Percentiles rank a stretch among this genome's conserved stretches.
Conservation (phyloP, 2,797 vertebrate species). For the Scomberomorus guttatus region DNA sequence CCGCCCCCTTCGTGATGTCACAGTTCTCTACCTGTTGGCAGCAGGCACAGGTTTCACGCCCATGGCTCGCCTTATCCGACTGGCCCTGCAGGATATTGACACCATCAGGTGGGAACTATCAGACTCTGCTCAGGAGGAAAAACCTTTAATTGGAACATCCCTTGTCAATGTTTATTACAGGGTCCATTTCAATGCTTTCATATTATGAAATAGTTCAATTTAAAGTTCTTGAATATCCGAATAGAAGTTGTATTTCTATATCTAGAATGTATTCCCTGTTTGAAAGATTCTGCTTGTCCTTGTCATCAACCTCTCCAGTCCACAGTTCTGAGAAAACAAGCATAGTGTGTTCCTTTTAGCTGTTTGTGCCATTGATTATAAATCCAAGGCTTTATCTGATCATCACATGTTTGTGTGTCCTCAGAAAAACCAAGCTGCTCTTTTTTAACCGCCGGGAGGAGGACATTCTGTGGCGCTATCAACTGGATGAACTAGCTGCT, state of each 20-base stretch:
- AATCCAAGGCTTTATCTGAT: background rate
- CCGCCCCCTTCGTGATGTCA: conserved; percentile 85
- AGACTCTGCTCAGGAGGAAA: background rate
- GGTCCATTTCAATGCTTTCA: too few species aligned
- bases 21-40: conserved; percentile 92
- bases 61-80: conserved; percentile 91
- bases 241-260: background rate
- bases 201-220: too few species aligned
- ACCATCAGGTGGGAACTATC: conserved; percentile 84
- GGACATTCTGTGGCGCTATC: conserved; percentile 92
- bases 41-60: conserved; percentile 97
- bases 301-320: background rate
- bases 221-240: too few species aligned
- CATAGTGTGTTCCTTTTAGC: background rate
- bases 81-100: conserved; percentile 80
- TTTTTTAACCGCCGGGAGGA: conserved; percentile 94
- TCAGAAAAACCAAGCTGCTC: conserved; percentile 90
- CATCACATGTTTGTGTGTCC: conserved; percentile 38
- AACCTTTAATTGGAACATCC: too few species aligned
- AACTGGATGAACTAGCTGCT: conserved; percentile 89
- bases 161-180: too few species aligned
- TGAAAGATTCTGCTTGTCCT: background rate
- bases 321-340: background rate
- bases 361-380: background rate
- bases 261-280: background rate